Evolutionary conservation across 2,113 vertebrate genomes (phyloP).

Genomic region (Hylia prasina): DNA sequence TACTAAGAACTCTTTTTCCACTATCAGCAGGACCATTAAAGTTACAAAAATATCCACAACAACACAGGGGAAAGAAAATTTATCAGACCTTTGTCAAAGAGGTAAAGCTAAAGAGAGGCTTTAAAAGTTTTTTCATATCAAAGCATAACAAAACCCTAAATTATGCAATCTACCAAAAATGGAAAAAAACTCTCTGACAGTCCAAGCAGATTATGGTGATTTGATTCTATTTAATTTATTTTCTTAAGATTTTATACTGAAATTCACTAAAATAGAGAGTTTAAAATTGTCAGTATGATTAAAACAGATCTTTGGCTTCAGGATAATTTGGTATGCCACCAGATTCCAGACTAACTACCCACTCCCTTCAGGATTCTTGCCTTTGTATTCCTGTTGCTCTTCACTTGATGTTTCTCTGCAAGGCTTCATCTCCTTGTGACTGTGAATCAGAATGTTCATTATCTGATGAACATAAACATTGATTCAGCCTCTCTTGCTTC

Average conservation of each 20-base stretch:
- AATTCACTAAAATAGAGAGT: background rate
- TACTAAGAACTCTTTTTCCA: background rate
- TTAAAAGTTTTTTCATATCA: background rate
- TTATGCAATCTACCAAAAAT: background rate
- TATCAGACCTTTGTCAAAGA: background rate
- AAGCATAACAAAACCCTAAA: background rate
- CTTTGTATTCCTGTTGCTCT: background rate
- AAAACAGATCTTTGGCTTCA: background rate
- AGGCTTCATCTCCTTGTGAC: conserved; percentile 19
- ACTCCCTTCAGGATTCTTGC: background rate
- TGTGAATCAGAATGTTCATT: conserved; percentile 34
- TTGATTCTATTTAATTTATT: background rate
- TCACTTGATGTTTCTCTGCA: background rate
- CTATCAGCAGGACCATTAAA: background rate
- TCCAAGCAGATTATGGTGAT: background rate
- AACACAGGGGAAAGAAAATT: background rate
- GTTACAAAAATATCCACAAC: background rate
- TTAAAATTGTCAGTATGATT: background rate
- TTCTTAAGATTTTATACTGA: background rate
- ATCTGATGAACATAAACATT: conserved; percentile 9
- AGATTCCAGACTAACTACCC: background rate
- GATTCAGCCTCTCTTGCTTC: background rate
- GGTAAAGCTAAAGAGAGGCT: accelerated
- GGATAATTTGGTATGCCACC: background rate
- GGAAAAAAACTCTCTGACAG: background rate